Base-by-base conservation (phyloP, 2,888 invertebrate genomes). In the Cremastinae sp. region DNA sequence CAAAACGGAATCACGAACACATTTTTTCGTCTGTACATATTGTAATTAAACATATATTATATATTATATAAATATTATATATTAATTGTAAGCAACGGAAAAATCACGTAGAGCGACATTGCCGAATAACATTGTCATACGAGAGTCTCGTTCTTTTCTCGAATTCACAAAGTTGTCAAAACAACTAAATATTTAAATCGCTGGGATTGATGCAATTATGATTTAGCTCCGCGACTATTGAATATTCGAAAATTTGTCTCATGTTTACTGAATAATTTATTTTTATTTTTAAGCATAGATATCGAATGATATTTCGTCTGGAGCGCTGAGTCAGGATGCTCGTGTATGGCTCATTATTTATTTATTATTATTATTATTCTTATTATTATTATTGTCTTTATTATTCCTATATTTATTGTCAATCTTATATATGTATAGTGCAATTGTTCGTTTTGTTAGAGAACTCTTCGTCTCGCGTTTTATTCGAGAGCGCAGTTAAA, bases 11-110 rank as follows among this genome's bases (percentile, higher is more conserved):
- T 4, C 49, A 51, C 12, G n/a, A 64, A 14, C 12, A 47, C 39
- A 28, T 41, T 56, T 68, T 51, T 43, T 59, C 53, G 51, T 64
- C 53, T 68, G 73, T 68, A 74, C 66, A 74, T 74, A 68, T 68
- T 76, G 75, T 76, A 76, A 76, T 71, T 76, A 72, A 58, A 64
- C 14, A 74, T 45, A 49, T 53, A 66, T 39, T 39, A 47, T 10
- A 47, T 12, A 56, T 16, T 7, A 39, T 22, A 39, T 16, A 39
- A 7, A 68, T 39, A 59, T 20, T 22, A 64, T 39, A 51, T n/a
- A 56, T 5, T 39, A 39, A 39, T 58, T n/a, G n/a, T n/a, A n/a
- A n/a, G n/a, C n/a, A n/a, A n/a, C n/a, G n/a, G 37, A 59, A 12
- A 20, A 53, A 53, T 61, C 20, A n/a, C 43, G 43, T 70, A 59